A percentile compares a stretch with the other conserved stretches of the same genome.
Conservation (phyloP, 2,888 invertebrate genomes). For the Stramonita haemastoma region DNA sequence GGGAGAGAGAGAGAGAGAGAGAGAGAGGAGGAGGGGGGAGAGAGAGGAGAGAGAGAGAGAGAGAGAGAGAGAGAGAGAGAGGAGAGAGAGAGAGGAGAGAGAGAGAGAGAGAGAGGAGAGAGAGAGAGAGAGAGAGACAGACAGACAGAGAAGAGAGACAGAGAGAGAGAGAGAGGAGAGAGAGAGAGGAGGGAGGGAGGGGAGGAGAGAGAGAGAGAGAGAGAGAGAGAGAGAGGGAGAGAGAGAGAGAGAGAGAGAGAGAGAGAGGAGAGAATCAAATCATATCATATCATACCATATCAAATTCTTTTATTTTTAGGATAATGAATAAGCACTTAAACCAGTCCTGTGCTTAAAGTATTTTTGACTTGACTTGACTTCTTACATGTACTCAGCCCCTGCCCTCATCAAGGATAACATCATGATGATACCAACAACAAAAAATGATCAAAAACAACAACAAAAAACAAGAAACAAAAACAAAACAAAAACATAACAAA, state of each 20-base stretch:
- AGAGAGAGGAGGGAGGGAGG: not conserved
- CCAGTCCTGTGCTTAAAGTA: too few species aligned
- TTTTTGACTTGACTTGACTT: too few species aligned
- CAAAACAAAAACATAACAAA: too few species aligned
- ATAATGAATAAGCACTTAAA: too few species aligned
- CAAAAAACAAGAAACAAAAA: too few species aligned
- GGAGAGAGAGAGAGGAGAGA: not conserved
- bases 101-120: constrained; percentile 8
- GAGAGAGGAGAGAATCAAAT: constrained; percentile 4
- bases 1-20: constrained; percentile 11
- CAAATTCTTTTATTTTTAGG: too few species aligned
- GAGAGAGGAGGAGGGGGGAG: not conserved
- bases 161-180: constrained; percentile 12
- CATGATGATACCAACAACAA: too few species aligned
- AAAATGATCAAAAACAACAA: too few species aligned
- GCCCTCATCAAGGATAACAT: too few species aligned
- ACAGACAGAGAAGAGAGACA: not conserved
- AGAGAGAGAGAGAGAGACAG: not conserved
- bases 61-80: constrained; percentile 11
- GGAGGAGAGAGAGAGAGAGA: not conserved
- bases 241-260: constrained; percentile 15
- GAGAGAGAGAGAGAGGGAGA: not conserved
- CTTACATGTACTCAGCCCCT: too few species aligned
- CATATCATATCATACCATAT: too few species aligned
- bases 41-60: not conserved